phyloP scores from a whole-genome alignment of 2,888 invertebrate species.

The Lepidochrysops patricia region DNA sequence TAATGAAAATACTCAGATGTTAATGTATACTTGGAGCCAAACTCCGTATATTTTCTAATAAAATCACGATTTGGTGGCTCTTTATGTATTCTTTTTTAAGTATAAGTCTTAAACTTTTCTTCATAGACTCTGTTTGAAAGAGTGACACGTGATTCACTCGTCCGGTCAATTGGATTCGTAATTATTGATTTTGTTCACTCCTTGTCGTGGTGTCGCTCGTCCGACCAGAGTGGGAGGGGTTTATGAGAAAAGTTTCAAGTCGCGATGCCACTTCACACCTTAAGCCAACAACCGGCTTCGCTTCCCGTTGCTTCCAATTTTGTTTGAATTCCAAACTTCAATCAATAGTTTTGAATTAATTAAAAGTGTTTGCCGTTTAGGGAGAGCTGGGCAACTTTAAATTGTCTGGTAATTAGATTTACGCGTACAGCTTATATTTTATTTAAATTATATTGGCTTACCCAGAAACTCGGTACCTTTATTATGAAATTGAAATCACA shows the following conservation, averaged over 20 bases:
- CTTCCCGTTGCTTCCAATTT: constrained; percentile 14
- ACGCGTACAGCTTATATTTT: neutral
- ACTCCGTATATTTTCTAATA: no score
- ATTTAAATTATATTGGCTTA: no score
- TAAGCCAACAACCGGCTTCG: constrained; percentile 19
- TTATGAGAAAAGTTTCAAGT: constrained; percentile 26
- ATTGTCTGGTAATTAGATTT: neutral
- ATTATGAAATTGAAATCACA: no score
- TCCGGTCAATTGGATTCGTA: no score
- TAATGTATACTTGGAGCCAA: no score
- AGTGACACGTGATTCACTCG: no score
- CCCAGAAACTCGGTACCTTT: no score
- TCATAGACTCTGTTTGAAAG: no score
- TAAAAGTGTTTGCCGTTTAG: neutral
- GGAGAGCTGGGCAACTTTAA: neutral
- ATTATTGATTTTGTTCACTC: neutral
- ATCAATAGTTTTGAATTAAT: constrained; percentile 8
- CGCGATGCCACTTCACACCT: constrained; percentile 23
- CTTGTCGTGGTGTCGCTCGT: neutral
- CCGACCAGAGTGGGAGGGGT: constrained; percentile 14
- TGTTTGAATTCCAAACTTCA: constrained; percentile 3
- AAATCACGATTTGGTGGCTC: no score
- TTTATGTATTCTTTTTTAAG: no score
- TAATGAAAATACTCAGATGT: no score
- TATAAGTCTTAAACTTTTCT: no score